A percentile compares a stretch with the other conserved stretches of the same genome.
phyloP scores from a whole-genome alignment of 2,113 vertebrate genomes.

The Nothoprocta perdicaria region DNA sequence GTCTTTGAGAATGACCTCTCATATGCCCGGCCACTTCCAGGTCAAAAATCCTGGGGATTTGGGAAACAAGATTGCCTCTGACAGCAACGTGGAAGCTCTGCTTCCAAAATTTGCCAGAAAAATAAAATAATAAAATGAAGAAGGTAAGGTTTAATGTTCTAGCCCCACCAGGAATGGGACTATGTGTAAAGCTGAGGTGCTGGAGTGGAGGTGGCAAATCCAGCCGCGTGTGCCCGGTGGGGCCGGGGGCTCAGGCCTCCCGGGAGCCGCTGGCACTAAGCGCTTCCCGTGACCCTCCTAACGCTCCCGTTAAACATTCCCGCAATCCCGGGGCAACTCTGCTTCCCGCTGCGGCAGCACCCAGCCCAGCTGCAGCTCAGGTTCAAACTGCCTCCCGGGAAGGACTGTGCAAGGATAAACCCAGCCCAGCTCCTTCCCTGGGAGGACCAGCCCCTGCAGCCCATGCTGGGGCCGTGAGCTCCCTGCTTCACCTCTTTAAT shows the following conservation, averaged over 20 bases:
- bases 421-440: too few species aligned
- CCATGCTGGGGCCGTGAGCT: neutral
- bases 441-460: neutral
- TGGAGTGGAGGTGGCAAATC: neutral
- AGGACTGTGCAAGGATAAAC: too few species aligned
- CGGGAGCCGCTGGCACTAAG: too few species aligned
- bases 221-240: neutral
- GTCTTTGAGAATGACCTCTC: neutral
- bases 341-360: too few species aligned
- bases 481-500: neutral
- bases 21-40: neutral
- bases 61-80: neutral
- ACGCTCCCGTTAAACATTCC: too few species aligned
- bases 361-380: too few species aligned
- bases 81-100: neutral
- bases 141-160: rapidly evolving
- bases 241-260: too few species aligned
- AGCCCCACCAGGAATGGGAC: neutral
- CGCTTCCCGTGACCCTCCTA: too few species aligned
- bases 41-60: neutral
- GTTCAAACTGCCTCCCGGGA: too few species aligned
- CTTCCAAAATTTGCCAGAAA: neutral
- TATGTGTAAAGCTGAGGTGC: neutral
- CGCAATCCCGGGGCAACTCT: too few species aligned
- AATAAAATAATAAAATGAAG: neutral